A percentile compares a stretch with the other conserved stretches of the same genome.
phyloP scores from a whole-genome alignment of 1,140 invertebrate genomes.

The Trachymyrmex cornetzi region DNA sequence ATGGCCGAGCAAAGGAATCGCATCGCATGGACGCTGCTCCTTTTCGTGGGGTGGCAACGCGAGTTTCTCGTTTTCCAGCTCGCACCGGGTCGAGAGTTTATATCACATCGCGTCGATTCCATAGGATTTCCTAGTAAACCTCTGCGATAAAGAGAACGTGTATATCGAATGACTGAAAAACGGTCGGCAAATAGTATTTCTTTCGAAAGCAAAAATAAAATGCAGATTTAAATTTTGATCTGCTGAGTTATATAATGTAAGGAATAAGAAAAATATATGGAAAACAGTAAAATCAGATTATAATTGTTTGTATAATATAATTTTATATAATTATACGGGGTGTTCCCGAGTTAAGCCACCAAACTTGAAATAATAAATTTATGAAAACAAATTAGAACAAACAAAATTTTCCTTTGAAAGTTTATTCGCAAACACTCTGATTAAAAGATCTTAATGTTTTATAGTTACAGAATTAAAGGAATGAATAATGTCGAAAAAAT shows the following conservation, averaged over 20 bases:
- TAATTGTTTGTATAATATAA: neutral
- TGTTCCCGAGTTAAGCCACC: no score
- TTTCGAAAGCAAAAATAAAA: slow-evolving; percentile 6
- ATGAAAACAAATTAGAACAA: no score
- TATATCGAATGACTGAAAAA: slow-evolving; percentile 1
- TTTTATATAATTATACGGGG: no score
- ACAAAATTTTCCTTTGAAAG: no score
- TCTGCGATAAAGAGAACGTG: slow-evolving; percentile 21
- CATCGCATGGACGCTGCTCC: neutral
- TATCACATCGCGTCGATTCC: slow-evolving; percentile 61
- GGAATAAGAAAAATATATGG: neutral
- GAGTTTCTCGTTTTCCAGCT: slow-evolving; percentile 42
- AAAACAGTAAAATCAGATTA: neutral
- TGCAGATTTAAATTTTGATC: slow-evolving; percentile 9
- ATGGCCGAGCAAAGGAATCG: slow-evolving; percentile 55
- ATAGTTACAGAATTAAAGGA: no score
- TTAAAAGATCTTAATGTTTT: no score
- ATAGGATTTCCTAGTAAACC: slow-evolving; percentile 63
- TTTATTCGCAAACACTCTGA: no score
- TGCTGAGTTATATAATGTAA: neutral
- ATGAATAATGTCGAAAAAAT: no score
- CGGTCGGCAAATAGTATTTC: neutral
- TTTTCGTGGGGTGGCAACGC: neutral
- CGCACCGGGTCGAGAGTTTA: slow-evolving; percentile 49
- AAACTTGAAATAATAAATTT: no score